Evolutionary conservation across 2,797 vertebrate species (phyloP).

Genomic region (Gadopsis marmoratus): DNA sequence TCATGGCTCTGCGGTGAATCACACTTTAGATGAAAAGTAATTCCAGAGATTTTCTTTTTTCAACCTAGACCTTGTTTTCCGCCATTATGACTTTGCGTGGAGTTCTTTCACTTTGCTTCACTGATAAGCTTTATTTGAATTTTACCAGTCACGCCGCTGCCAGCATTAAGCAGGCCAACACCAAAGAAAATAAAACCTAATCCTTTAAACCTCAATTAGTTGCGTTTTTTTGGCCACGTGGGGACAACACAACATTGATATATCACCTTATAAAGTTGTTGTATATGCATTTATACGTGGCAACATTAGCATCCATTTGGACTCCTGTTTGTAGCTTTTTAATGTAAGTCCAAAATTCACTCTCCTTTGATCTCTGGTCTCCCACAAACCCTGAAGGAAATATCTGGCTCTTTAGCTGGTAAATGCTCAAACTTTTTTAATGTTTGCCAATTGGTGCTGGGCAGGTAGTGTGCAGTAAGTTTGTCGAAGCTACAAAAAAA

Average conservation of each 20-base stretch:
- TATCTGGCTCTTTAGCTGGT: too few species aligned
- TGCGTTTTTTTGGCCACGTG: background rate
- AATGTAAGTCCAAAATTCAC: too few species aligned
- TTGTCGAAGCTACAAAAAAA: background rate
- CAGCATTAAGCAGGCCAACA: background rate
- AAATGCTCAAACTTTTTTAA: too few species aligned
- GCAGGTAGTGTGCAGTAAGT: background rate
- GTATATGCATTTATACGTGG: background rate
- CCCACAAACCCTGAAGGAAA: too few species aligned
- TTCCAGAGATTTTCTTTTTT: background rate
- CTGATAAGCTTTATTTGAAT: background rate
- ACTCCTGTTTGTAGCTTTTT: background rate
- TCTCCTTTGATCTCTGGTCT: too few species aligned
- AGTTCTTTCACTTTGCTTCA: background rate
- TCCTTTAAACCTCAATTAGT: background rate
- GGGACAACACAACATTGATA: background rate
- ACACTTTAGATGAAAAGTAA: background rate
- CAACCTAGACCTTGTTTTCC: background rate
- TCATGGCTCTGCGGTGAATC: background rate
- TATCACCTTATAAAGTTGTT: background rate
- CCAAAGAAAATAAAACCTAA: background rate
- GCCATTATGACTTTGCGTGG: background rate
- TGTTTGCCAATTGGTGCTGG: background rate
- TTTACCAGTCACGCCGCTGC: background rate
- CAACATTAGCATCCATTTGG: background rate